A percentile compares a stretch with the other conserved stretches of the same genome.
Evolutionary conservation across 2,113 vertebrate species (phyloP).

Genomic region (Nothocercus nigrocapillus): DNA sequence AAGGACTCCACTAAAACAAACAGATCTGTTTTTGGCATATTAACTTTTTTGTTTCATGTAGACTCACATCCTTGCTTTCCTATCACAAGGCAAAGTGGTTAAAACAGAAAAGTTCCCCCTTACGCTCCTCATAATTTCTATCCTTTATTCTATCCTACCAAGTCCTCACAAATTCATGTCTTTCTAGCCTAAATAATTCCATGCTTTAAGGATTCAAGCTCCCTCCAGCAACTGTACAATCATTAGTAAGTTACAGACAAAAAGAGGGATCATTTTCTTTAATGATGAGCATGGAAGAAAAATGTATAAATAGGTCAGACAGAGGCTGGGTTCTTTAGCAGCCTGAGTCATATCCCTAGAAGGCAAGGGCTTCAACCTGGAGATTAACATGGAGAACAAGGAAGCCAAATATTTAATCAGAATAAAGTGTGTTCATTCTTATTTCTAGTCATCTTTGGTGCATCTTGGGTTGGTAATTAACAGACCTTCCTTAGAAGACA

Average conservation of each 20-base stretch:
- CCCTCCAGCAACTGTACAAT: background rate
- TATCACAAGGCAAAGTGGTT: background rate
- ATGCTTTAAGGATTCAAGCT: background rate
- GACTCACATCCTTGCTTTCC: background rate
- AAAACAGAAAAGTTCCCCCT: background rate
- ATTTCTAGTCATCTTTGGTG: background rate
- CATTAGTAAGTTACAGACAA: background rate
- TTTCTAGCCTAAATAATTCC: constrained; percentile 9
- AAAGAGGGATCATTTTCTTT: background rate
- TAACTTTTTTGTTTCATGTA: background rate
- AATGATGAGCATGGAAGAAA: background rate
- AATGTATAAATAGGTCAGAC: background rate
- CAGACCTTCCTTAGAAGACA: constrained; percentile 91
- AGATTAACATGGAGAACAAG: background rate
- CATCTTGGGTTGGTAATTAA: background rate
- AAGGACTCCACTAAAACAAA: background rate
- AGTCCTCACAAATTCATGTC: background rate
- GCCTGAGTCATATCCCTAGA: background rate
- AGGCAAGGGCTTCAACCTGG: constrained; percentile 4
- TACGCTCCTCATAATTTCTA: background rate
- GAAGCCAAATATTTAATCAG: constrained; percentile 41
- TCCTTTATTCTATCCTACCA: background rate
- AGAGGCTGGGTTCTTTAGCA: background rate
- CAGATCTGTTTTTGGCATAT: background rate
- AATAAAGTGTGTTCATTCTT: background rate